Base-by-base conservation (phyloP, 2,888 invertebrate species). In the Pristionchus japonicus region DNA sequence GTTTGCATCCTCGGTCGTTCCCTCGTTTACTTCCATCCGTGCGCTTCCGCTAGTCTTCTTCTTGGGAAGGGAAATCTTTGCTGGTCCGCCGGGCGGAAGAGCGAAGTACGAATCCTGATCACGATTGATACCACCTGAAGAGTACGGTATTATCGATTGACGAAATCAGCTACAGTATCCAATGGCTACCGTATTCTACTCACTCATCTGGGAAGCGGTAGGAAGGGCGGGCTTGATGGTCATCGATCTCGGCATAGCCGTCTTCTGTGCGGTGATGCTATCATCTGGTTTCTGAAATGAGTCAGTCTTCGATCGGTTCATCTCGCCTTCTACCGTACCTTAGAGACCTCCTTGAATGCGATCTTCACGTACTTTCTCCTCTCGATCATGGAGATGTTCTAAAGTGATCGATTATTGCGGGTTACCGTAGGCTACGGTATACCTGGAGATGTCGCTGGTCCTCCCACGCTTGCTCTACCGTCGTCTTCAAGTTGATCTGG, bases 41-140 rank as follows among this genome's bases (percentile, higher is more conserved):
- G 64, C 31, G 31, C 64, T 64, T 31, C 64, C 64, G 23, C 52
- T 57, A 20, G 57, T 3, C 23, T 57, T 57, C 64, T 67, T 67
- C 64, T 34, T 67, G 64, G 64, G 31, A 34, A 67, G 27, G 31
- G 64, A 11, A 34, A 67, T 67, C 64, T 67, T 67, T 31, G 64
- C 64, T 9, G 64, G 64, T 9, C 64, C 64, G 7, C 64, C 64
- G 1, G 27, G 31, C 2, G 64, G 64, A 13, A 67, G 11, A 20
- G 64, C 64, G 34, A 67, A 67, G 64, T 67, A 67, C 64, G 64
- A 67, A 17, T 67, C 64, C 20, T 67, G 64, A 34, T 67, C 64
- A 13, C 64, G 64, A 67, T 67, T 67, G 11, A 67, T 67, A 17
- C 64, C 64, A 67, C 64, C 64, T 67, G 27, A 67, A n/a, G 57